A percentile compares a stretch with the other conserved stretches of the same genome.
Evolutionary conservation across 92 coral and sea anemone genomes (phyloP).

Genomic region (Phenganax marumi): DNA sequence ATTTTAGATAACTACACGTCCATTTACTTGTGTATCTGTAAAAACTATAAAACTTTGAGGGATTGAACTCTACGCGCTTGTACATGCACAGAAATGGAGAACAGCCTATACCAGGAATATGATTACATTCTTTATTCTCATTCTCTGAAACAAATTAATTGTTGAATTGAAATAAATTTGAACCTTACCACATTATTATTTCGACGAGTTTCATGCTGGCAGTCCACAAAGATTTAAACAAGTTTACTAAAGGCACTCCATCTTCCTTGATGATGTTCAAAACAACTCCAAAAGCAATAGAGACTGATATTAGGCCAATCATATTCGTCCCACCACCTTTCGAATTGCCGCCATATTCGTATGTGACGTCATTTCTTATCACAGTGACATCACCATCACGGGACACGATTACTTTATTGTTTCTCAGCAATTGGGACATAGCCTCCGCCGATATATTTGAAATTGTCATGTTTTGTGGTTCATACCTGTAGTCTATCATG

Average conservation of each 20-base stretch:
- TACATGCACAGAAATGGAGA: too few species aligned
- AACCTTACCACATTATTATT: constrained; percentile 37
- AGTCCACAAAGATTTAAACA: constrained; percentile 38
- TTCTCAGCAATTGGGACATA: constrained; percentile 15
- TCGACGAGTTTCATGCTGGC: constrained; percentile 36
- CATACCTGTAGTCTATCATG: constrained; percentile 16
- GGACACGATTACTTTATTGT: background rate
- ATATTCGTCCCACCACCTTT: constrained; percentile 34
- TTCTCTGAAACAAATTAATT: background rate
- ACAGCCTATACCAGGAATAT: too few species aligned
- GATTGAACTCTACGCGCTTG: too few species aligned
- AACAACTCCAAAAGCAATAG: constrained; percentile 36
- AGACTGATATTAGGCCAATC: constrained; percentile 29
- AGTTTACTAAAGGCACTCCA: constrained; percentile 18
- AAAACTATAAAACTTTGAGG: too few species aligned
- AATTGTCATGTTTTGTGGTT: background rate
- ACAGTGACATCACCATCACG: background rate
- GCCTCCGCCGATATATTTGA: constrained; percentile 23
- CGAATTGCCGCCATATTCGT: constrained; percentile 27
- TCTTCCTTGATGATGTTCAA: constrained; percentile 30
- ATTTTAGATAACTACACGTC: too few species aligned
- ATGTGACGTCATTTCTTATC: constrained; percentile 5
- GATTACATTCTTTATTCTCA: too few species aligned
- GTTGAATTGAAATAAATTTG: background rate
- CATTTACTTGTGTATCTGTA: too few species aligned